These are phyloP conservation scores for Channa striata DNA, from an alignment of 2,797 vertebrate genomes.

Conservation along the genomic window DNA sequence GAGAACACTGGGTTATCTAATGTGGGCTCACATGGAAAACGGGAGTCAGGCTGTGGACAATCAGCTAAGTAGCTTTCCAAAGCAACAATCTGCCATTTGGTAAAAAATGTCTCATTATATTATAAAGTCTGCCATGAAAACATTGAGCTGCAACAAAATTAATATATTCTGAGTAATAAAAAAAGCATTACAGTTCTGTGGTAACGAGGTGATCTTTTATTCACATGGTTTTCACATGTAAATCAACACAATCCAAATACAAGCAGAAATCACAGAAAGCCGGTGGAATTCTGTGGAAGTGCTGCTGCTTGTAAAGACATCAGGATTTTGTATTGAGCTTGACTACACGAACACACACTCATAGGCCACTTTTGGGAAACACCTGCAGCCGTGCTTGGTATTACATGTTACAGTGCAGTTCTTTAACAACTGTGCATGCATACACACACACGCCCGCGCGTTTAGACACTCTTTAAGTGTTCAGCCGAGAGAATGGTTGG, in stretches of 20 bases:
- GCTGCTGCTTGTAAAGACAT: conserved; percentile 50
- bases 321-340: conserved; percentile 30
- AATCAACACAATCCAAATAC: background rate
- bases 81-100: too few relatives aligned
- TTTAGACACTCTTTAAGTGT: background rate
- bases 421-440: too few relatives aligned
- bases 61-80: too few relatives aligned
- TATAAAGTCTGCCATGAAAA: too few relatives aligned
- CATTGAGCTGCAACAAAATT: too few relatives aligned
- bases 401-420: too few relatives aligned
- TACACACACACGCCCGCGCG: conserved; percentile 16
- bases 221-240: background rate
- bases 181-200: too few relatives aligned
- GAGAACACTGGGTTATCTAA: too few relatives aligned
- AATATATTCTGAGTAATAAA: too few relatives aligned
- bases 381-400: conserved; percentile 72
- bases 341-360: conserved; percentile 8
- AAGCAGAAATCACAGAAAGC: conserved; percentile 5
- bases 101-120: too few relatives aligned
- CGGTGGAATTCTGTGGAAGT: background rate
- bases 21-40: too few relatives aligned
- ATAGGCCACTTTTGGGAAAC: conserved; percentile 53
- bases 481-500: background rate
- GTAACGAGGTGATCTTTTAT: background rate
- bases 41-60: too few relatives aligned